Base-by-base conservation (phyloP, 1,140 invertebrate species). In the Drosophila willistoni region DNA sequence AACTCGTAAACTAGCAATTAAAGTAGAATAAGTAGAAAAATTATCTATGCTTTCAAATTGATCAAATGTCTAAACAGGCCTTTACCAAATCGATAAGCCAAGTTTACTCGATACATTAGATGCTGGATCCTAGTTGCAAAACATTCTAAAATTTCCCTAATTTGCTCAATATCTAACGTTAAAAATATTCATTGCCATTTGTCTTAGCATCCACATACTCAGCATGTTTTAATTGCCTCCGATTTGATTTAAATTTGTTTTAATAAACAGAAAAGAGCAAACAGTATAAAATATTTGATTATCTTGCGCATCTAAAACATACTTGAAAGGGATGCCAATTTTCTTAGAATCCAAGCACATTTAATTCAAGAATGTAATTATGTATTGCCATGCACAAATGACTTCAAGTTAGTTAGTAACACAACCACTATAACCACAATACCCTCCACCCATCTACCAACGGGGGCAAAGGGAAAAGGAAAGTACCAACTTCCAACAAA, bases 351-450 rank as follows among this genome's bases (percentile, higher is more conserved):
- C 9, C 17, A 14, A 3, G 10, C 17, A 47, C 44, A 51, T 51
- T 51, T 51, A 51, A 51, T 51, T 51, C 44, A 3, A 22, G 17
- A 22, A 51, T 51, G 44, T 51, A 51, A 51, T 51, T 51, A 51
- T 51, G 44, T 51, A 51, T 51, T 51, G 44, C 44, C 44, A 51
- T 51, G 44, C 17, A 51, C 44, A 51, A 51, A 51, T 51, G 44
- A 51, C 17, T n/a, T 51, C 17, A 22, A 51, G 44, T 51, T 51
- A 51, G 44, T 51, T 51, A 51, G 44, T 51, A 51, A 51, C 44
- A 51, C 17, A 51, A 51, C 44, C 44, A 51, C 44, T 51, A 51
- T 22, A 51, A 51, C 44, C 44, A n/a, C 44, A 51, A 51, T 51
- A 3, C 10, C 17, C 44, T 29, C 29, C 29, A 29, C 29, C 29